phyloP scores from a whole-genome alignment of 2,888 invertebrate genomes.

The Heliconius charithonia region DNA sequence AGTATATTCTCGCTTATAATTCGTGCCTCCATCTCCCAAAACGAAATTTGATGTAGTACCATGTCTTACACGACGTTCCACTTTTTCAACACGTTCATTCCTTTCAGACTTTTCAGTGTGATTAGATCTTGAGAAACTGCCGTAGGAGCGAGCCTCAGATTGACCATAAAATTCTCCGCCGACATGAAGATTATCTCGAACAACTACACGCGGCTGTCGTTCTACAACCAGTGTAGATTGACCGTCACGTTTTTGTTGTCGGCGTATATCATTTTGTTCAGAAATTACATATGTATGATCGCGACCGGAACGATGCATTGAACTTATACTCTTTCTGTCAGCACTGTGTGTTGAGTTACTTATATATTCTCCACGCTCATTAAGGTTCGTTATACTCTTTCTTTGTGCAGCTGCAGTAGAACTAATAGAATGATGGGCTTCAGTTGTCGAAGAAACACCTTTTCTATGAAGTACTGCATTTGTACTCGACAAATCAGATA shows the following conservation, averaged over 20 bases:
- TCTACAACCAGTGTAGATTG: conserved; percentile 83
- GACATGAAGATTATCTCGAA: conserved; percentile 87
- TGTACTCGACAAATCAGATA: conserved; percentile 88
- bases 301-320: conserved; percentile 88
- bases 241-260: conserved; percentile 77
- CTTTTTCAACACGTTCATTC: conserved; percentile 80
- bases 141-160: conserved; percentile 88
- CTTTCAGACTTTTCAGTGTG: conserved; percentile 71
- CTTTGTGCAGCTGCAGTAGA: conserved; percentile 91
- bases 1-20: conserved; percentile 91
- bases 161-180: conserved; percentile 90
- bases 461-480: conserved; percentile 92
- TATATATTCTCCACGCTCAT: conserved; percentile 88
- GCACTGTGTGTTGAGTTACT: conserved; percentile 86
- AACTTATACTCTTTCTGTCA: conserved; percentile 90
- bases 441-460: conserved; percentile 86
- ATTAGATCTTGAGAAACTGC: conserved; percentile 84
- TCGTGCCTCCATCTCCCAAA: conserved; percentile 87
- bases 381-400: conserved; percentile 91
- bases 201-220: conserved; percentile 84
- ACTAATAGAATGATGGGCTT: conserved; percentile 88
- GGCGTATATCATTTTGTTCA: conserved; percentile 76
- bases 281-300: conserved; percentile 80
- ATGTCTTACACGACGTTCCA: conserved; percentile 84
- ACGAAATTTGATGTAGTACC: conserved; percentile 90